Conservation (phyloP, 2,113 vertebrate species). For the Apteryx owenii region DNA sequence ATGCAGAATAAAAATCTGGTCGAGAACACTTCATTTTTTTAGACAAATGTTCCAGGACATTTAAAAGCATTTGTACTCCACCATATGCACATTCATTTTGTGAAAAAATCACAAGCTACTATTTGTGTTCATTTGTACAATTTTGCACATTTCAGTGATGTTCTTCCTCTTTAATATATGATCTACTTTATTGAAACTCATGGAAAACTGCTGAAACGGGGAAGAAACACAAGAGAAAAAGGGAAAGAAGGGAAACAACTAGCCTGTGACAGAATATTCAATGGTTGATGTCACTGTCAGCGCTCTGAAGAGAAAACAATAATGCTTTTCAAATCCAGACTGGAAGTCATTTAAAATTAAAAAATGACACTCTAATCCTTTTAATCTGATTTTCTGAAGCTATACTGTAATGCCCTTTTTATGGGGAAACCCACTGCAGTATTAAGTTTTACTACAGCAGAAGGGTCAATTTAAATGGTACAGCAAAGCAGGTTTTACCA, state of each 20-base stretch:
- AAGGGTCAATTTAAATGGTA: not conserved
- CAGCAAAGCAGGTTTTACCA: not conserved
- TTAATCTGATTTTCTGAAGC: slow-evolving; percentile 50
- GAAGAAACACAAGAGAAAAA: not conserved
- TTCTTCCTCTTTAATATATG: not conserved
- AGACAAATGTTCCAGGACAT: not conserved
- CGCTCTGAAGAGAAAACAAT: not conserved
- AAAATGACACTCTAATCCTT: slow-evolving; percentile 49
- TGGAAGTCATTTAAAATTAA: slow-evolving; percentile 54
- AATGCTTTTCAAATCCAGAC: slow-evolving; percentile 12
- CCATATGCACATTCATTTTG: not conserved
- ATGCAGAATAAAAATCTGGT: not conserved
- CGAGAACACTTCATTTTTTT: not conserved
- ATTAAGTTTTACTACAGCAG: slow-evolving; percentile 57
- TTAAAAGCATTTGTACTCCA: not conserved
- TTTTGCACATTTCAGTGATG: not conserved
- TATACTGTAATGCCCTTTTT: not conserved
- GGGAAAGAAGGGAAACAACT: not conserved
- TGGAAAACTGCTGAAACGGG: not conserved
- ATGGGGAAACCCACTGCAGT: not conserved
- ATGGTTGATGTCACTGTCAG: not conserved
- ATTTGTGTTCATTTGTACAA: not conserved
- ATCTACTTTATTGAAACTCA: not conserved
- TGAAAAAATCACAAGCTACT: not conserved
- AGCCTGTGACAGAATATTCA: slow-evolving; percentile 3